phyloP scores from a whole-genome alignment of 2,888 invertebrate genomes.

The Sphinx pinastri region DNA sequence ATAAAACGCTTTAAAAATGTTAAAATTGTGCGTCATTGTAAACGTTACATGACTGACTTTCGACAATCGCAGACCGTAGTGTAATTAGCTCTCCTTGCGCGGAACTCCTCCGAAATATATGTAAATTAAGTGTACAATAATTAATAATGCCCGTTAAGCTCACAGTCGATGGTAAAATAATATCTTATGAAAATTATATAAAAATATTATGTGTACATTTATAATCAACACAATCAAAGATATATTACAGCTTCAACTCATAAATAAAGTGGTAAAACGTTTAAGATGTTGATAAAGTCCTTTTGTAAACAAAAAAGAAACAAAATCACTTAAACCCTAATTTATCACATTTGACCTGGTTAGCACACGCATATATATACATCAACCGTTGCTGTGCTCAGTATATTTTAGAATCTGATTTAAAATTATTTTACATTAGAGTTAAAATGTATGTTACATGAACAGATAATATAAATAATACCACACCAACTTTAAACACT shows the following conservation, averaged over 20 bases:
- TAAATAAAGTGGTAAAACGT: conserved; percentile 47
- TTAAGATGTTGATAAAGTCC: conserved; percentile 41
- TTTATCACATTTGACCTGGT: conserved; percentile 82
- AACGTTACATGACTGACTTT: conserved; percentile 30
- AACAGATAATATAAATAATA: conserved; percentile 78
- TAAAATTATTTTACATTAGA: conserved; percentile 66
- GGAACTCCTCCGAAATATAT: conserved; percentile 52
- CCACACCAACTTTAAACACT: conserved; percentile 81
- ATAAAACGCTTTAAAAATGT: conserved; percentile 62
- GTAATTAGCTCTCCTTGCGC: conserved; percentile 40
- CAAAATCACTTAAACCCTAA: conserved; percentile 71
- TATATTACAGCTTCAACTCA: conserved; percentile 48
- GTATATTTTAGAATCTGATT: conserved; percentile 72
- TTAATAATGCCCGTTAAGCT: conserved; percentile 70
- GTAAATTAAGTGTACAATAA: conserved; percentile 48
- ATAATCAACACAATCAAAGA: conserved; percentile 43
- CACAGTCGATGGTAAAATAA: conserved; percentile 58
- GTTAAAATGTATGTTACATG: conserved; percentile 74
- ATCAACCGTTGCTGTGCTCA: conserved; percentile 73
- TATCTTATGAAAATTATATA: conserved; percentile 46
- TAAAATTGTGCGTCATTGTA: conserved; percentile 73
- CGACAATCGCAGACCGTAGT: conserved; percentile 43
- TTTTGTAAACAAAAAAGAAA: conserved; percentile 36
- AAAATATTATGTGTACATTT: conserved; percentile 45
- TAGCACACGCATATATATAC: conserved; percentile 76